Conservation (phyloP, 2,113 vertebrate genomes). For the Scatophagus argus region DNA sequence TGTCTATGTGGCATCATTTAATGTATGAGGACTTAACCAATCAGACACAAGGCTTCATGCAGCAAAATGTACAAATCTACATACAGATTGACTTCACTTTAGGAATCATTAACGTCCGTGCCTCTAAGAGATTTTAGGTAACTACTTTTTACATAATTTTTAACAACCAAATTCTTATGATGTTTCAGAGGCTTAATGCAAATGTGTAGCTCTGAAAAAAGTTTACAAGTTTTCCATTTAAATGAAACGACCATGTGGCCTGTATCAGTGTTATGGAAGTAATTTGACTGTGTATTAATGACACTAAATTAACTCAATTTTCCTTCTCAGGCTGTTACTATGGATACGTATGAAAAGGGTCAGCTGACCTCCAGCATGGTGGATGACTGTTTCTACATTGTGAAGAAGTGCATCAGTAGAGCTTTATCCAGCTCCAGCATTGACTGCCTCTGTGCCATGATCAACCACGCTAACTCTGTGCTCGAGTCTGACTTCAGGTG, state of each 20-base stretch:
- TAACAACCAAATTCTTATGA: not conserved
- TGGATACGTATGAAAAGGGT: slow-evolving; percentile 94
- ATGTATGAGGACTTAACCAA: no score
- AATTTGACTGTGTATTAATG: not conserved
- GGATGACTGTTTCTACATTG: slow-evolving; percentile 98
- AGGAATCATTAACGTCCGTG: not conserved
- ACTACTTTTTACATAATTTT: not conserved
- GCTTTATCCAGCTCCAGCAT: slow-evolving; percentile 97
- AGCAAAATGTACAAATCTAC: no score
- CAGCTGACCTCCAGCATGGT: slow-evolving; percentile 99
- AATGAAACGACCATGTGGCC: not conserved
- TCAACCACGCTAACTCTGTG: slow-evolving; percentile 95
- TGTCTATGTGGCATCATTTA: no score
- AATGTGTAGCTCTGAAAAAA: not conserved
- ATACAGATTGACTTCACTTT: no score
- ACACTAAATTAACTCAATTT: not conserved
- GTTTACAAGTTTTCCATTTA: not conserved
- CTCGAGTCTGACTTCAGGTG: slow-evolving; percentile 98
- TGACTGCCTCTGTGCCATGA: slow-evolving; percentile 99
- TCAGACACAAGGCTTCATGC: no score
- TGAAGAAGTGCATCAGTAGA: slow-evolving; percentile 98
- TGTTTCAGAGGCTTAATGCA: not conserved
- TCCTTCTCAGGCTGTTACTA: slow-evolving; percentile 90
- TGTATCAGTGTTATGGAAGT: not conserved
- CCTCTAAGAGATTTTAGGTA: not conserved